Evolutionary conservation across 1,140 invertebrate genomes (phyloP).

Genomic region (Meloidogyne hapla): DNA sequence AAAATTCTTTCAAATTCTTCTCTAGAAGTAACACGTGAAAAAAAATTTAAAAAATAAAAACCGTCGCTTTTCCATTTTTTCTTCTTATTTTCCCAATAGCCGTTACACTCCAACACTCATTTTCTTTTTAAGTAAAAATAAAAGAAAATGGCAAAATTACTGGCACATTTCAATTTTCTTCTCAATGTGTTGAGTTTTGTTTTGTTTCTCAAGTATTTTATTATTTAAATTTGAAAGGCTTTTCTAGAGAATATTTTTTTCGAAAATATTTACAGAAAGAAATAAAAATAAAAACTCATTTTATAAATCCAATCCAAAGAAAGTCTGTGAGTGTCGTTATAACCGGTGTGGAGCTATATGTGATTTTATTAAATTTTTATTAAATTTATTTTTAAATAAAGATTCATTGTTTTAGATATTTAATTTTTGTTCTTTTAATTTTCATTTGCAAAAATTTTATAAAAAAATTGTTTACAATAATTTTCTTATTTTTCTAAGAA

Average conservation of each 20-base stretch:
- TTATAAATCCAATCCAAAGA: too few relatives aligned
- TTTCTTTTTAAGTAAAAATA: not conserved
- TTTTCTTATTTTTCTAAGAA: too few relatives aligned
- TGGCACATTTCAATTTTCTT: not conserved
- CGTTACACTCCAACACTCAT: not conserved
- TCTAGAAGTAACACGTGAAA: not conserved
- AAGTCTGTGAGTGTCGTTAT: too few relatives aligned
- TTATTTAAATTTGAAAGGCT: not conserved
- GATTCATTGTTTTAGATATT: too few relatives aligned
- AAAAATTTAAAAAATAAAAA: not conserved
- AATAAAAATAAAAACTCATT: too few relatives aligned
- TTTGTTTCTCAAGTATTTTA: not conserved
- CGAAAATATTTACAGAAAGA: not conserved
- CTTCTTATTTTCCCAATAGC: not conserved
- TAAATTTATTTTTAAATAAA: too few relatives aligned
- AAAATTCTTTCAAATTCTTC: not conserved
- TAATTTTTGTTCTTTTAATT: too few relatives aligned
- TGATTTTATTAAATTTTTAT: too few relatives aligned
- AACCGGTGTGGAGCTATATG: too few relatives aligned
- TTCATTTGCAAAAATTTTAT: too few relatives aligned
- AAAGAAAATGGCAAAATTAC: not conserved
- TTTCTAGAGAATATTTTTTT: not conserved
- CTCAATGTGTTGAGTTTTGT: not conserved
- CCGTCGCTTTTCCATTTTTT: not conserved
- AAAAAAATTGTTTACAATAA: too few relatives aligned